Base-by-base conservation (phyloP, 1,140 invertebrate species). In the Pachypsylla venusta region DNA sequence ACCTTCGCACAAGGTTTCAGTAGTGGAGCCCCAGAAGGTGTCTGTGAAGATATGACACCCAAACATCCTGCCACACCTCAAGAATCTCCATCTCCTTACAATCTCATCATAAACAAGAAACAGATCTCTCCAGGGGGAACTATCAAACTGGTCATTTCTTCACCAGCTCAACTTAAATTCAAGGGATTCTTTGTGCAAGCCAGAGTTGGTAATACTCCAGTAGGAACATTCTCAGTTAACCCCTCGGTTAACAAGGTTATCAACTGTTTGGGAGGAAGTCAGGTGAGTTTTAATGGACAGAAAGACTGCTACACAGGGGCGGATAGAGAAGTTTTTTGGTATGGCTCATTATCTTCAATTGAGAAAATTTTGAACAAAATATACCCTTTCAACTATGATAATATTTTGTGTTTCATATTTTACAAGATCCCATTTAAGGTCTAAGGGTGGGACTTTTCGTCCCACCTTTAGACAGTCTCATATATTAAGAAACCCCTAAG, bases 101-200 rank as follows among this genome's bases (percentile, higher is more conserved):
- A 62, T 13, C 68, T 79, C 55, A 68, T 67, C 0, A 66, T 74
- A 1, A 73, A 68, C 62, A 71, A 72, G 16, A 74, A 70, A 63
- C 70, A 69, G 61, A 68, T 73, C n/a, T 64, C 65, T 42, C 25
- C 64, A 1, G 67, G 68, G 5, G 68, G 69, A 27, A 59, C 61
- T 16, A 62, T 72, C 1, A 64, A 69, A 65, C 67, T 78, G 27
- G 72, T 70, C 5, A 70, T 78, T 58, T 63, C 69, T 25, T 71
- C 54, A 62, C 56, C 20, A 30, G 70, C 59, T 22, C 57, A 56
- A 12, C n/a, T 58, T 10, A 74, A 66, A 27, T 76, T 78, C 68
- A 71, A 72, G 42, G 77, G 77, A 26, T 71, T 77, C 63, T 67
- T 78, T 58, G 63, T 78, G 20, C 74, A 78, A 64, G 76, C 73